These are phyloP conservation scores for Phalacrocorax carbo DNA, from an alignment of 2,113 vertebrate species.

Conservation along the genomic window DNA sequence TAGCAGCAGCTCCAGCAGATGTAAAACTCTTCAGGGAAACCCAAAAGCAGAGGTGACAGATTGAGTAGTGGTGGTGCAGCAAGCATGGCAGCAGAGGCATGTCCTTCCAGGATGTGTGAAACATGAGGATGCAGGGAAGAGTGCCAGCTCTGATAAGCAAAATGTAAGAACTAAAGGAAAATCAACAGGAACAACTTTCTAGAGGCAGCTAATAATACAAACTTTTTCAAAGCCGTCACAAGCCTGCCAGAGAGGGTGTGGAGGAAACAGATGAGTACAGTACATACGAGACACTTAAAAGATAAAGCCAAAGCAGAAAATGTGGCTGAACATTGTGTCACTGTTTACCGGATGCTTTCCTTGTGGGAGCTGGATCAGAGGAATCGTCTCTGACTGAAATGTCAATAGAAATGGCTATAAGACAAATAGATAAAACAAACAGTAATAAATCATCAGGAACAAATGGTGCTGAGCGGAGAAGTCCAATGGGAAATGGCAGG, in stretches of 20 bases:
- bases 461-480: background rate
- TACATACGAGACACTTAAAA: rapidly evolving
- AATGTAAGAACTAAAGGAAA: background rate
- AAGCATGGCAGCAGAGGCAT: background rate
- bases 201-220: background rate
- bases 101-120: background rate
- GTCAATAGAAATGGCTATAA: background rate
- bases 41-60: background rate
- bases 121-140: background rate
- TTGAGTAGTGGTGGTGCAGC: background rate
- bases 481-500: background rate
- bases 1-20: background rate
- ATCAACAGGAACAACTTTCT: background rate
- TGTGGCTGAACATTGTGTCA: background rate
- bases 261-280: background rate
- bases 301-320: background rate
- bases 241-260: background rate
- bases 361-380: background rate
- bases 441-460: background rate
- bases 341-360: background rate
- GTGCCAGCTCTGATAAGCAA: background rate
- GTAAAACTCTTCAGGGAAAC: background rate
- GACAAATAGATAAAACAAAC: background rate
- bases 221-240: background rate
- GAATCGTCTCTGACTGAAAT: background rate